phyloP scores from a whole-genome alignment of 2,888 invertebrate species.

The Pristionchus entomophagus region DNA sequence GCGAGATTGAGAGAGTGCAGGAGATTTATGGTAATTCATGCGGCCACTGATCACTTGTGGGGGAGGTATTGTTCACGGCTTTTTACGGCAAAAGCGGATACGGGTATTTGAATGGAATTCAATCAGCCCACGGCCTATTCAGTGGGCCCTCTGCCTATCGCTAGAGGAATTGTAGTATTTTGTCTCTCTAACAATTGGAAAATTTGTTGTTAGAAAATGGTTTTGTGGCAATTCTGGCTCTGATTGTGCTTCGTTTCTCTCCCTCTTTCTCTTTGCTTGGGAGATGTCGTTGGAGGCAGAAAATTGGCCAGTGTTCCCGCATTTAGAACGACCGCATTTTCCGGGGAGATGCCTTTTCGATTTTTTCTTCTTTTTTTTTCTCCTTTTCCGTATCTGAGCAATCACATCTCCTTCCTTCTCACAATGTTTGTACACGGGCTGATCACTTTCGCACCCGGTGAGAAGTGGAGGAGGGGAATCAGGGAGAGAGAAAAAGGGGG shows the following conservation, averaged over 20 bases:
- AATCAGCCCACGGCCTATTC: not conserved
- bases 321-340: conserved; percentile 21
- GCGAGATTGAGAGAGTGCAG: not conserved
- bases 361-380: not conserved
- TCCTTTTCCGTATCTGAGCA: not conserved
- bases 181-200: not conserved
- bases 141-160: not conserved
- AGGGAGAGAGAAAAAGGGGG: not conserved
- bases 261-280: not conserved
- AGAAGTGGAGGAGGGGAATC: not conserved
- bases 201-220: not conserved
- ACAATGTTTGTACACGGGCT: not conserved
- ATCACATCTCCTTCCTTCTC: not conserved
- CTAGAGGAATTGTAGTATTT: not conserved
- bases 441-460: conserved; percentile 7
- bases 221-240: not conserved
- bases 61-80: conserved; percentile 1
- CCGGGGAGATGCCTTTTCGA: not conserved
- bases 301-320: not conserved
- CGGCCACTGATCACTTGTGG: not conserved
- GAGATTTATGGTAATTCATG: conserved; percentile 18
- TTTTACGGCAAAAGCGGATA: not conserved
- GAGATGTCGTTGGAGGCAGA: not conserved
- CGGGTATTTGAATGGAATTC: not conserved
- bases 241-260: not conserved